Evolutionary conservation across 2,797 vertebrate genomes (phyloP).

Genomic region (Poecilia picta): DNA sequence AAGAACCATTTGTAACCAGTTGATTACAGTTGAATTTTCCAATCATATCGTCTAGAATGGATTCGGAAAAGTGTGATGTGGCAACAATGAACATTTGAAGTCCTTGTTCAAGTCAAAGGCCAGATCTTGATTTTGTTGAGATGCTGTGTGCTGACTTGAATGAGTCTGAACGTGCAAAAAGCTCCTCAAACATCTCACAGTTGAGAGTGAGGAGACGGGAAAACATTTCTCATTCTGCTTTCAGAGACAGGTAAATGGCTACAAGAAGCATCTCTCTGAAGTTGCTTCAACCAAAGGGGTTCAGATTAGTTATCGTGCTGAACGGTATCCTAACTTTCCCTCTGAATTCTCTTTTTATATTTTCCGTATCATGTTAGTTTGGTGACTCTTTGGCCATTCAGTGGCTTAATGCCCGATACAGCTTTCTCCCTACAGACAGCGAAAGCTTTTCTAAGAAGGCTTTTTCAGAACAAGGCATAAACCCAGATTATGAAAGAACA

Average conservation of each 20-base stretch:
- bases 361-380: background rate
- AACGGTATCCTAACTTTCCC: background rate
- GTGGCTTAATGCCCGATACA: conserved; percentile 62
- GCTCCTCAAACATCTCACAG: background rate
- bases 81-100: background rate
- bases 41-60: too few relatives aligned
- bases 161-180: background rate
- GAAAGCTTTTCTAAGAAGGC: conserved; percentile 73
- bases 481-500: conserved; percentile 84
- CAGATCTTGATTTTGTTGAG: background rate
- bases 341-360: background rate
- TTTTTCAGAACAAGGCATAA: conserved; percentile 83
- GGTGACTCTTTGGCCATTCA: conserved; percentile 33
- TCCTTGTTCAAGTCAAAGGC: background rate
- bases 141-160: background rate
- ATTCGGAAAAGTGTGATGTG: background rate
- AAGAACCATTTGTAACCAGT: too few relatives aligned
- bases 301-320: background rate
- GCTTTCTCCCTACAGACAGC: conserved; percentile 36
- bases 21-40: too few relatives aligned
- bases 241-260: background rate
- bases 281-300: background rate
- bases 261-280: background rate
- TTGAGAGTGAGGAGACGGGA: background rate
- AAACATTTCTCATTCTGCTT: background rate